Percentiles rank a stretch among this genome's conserved stretches.
phyloP scores from a whole-genome alignment of 2,797 vertebrate genomes.

The Otolemur crassicaudatus region DNA sequence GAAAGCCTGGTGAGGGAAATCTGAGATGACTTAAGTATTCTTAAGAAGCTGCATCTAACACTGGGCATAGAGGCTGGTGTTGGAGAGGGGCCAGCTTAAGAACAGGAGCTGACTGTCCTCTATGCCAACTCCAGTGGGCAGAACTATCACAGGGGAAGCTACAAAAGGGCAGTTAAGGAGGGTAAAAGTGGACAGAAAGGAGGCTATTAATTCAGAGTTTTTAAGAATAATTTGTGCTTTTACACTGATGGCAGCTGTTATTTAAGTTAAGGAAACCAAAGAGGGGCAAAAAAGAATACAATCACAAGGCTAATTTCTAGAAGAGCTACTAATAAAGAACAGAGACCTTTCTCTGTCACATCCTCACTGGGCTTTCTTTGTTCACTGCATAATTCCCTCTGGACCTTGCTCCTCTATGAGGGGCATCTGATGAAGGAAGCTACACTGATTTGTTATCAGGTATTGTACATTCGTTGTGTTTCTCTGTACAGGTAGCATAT shows the following conservation, averaged over 20 bases:
- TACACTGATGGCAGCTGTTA: conserved; percentile 63
- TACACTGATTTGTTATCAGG: background rate
- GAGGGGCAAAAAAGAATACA: conserved; percentile 11
- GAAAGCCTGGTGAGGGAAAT: conserved; percentile 60
- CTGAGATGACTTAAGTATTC: conserved; percentile 21
- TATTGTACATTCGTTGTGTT: background rate
- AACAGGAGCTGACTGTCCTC: conserved; percentile 68
- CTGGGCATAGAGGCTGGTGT: background rate
- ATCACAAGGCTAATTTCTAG: conserved; percentile 29
- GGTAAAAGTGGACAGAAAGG: conserved; percentile 69
- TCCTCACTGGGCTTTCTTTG: conserved; percentile 43
- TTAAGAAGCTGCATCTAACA: conserved; percentile 60
- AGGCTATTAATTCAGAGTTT: conserved; percentile 71
- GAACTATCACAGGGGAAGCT: conserved; percentile 57
- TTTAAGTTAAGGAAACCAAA: conserved; percentile 66
- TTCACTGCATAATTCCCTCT: background rate
- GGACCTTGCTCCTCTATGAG: conserved; percentile 25
- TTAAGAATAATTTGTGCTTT: conserved; percentile 71
- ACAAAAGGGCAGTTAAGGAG: conserved; percentile 35
- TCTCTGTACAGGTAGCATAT: background rate
- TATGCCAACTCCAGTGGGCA: conserved; percentile 66
- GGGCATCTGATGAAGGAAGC: background rate
- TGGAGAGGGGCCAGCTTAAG: conserved; percentile 54
- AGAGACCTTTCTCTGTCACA: conserved; percentile 53
- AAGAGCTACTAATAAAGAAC: conserved; percentile 42